Evolutionary conservation across 2,797 vertebrate species (phyloP).

Genomic region (Sebastes hubbsi): DNA sequence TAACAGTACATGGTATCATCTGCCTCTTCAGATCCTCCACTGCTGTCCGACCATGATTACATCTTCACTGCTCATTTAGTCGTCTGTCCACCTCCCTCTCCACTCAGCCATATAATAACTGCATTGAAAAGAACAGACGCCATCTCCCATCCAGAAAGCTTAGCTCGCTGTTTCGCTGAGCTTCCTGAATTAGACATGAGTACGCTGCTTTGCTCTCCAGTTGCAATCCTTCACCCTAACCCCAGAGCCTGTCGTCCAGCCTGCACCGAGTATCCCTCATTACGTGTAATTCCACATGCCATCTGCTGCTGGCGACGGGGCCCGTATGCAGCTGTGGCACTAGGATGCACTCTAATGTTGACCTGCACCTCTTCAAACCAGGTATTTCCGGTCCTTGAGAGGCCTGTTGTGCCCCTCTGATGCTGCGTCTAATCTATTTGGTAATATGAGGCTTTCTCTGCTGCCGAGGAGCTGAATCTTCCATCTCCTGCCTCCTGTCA

Average conservation of each 20-base stretch:
- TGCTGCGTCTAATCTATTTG: constrained; percentile 30
- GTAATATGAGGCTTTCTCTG: constrained; percentile 40
- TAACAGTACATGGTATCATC: constrained; percentile 10
- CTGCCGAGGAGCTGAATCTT: constrained; percentile 20
- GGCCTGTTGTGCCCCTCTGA: constrained; percentile 11
- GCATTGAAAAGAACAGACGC: background rate
- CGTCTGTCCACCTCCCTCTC: constrained; percentile 24
- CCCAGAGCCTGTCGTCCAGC: constrained; percentile 10
- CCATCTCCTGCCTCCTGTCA: constrained; percentile 31
- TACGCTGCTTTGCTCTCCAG: background rate
- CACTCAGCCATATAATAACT: constrained; percentile 18
- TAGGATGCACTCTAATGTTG: constrained; percentile 12
- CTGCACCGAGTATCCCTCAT: constrained; percentile 5
- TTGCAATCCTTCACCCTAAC: constrained; percentile 25
- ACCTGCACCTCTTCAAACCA: constrained; percentile 19
- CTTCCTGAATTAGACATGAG: constrained; percentile 26
- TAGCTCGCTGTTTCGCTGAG: background rate
- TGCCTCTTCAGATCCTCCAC: constrained; percentile 32
- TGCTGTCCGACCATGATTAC: constrained; percentile 36
- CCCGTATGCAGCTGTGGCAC: constrained; percentile 10
- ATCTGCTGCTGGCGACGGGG: background rate
- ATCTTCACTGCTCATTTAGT: constrained; percentile 26
- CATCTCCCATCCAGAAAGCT: constrained; percentile 4
- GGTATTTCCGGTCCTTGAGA: constrained; percentile 32
- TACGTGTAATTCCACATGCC: constrained; percentile 26